Evolutionary conservation across 2,113 vertebrate species (phyloP).

Genomic region (Thinocorus orbignyianus): DNA sequence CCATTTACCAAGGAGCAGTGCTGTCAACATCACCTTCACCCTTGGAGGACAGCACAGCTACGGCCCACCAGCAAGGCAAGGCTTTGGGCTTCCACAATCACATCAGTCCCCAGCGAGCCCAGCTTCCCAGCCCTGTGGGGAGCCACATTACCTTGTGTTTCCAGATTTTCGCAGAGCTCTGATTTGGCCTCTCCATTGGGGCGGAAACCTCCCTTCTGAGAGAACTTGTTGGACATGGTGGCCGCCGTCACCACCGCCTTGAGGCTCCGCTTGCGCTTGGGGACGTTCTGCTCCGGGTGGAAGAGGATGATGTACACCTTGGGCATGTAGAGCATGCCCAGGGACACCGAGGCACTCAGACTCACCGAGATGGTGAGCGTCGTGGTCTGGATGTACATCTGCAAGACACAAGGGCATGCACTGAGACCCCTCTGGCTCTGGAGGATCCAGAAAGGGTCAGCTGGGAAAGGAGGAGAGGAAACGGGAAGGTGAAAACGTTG

Average conservation of each 20-base stretch:
- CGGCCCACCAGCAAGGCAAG: background rate
- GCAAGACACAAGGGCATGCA: slow-evolving; percentile 38
- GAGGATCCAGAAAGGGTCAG: background rate
- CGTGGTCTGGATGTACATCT: slow-evolving; percentile 98
- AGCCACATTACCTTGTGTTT: slow-evolving; percentile 85
- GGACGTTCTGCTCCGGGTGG: slow-evolving; percentile 96
- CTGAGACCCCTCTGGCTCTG: background rate
- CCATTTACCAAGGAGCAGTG: background rate
- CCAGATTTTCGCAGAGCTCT: slow-evolving; percentile 93
- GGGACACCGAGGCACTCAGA: slow-evolving; percentile 94
- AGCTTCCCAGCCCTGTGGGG: rapidly evolving
- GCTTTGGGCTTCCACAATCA: background rate
- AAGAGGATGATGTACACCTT: slow-evolving; percentile 97
- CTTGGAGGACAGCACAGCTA: background rate
- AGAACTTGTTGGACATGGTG: slow-evolving; percentile 98
- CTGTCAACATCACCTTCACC: background rate
- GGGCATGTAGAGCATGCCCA: slow-evolving; percentile 98
- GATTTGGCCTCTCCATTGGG: slow-evolving; percentile 97
- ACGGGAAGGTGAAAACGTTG: rapidly evolving
- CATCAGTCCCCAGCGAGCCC: rapidly evolving
- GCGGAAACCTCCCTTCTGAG: slow-evolving; percentile 88
- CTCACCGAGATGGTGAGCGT: slow-evolving; percentile 96
- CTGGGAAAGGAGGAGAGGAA: background rate
- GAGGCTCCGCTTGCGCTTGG: slow-evolving; percentile 95
- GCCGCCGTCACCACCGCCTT: slow-evolving; percentile 95